Evolutionary conservation across 2,797 vertebrate species (phyloP).

Genomic region (Coregonus sp.): DNA sequence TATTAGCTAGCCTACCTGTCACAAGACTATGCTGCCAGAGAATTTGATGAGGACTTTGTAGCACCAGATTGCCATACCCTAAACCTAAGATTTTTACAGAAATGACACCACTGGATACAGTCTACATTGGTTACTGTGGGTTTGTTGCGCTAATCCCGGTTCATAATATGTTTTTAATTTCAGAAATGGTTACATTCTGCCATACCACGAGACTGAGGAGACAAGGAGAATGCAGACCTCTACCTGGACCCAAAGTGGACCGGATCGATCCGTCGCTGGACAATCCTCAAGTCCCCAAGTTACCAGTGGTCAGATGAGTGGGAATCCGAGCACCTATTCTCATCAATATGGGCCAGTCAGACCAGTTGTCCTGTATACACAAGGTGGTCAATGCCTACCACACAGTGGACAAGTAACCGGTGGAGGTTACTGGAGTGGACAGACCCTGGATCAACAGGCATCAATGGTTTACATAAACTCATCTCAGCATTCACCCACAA

Average conservation of each 20-base stretch:
- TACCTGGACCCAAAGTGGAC: background rate
- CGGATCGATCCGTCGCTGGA: background rate
- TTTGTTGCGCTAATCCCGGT: background rate
- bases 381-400: background rate
- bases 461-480: background rate
- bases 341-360: background rate
- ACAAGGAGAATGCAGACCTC: slow-evolving; percentile 6
- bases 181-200: slow-evolving; percentile 3
- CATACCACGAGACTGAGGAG: background rate
- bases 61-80: background rate
- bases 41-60: background rate
- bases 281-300: background rate
- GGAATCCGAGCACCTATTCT: background rate
- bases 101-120: background rate
- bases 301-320: slow-evolving; percentile 10
- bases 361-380: background rate
- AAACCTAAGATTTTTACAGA: background rate
- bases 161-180: background rate
- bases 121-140: background rate
- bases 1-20: background rate
- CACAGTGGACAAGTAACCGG: background rate
- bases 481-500: background rate
- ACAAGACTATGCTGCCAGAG: background rate
- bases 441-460: slow-evolving; percentile 14
- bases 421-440: slow-evolving; percentile 5